Evolutionary conservation across 1,140 invertebrate genomes (phyloP).

Genomic region (Homarus americanus): DNA sequence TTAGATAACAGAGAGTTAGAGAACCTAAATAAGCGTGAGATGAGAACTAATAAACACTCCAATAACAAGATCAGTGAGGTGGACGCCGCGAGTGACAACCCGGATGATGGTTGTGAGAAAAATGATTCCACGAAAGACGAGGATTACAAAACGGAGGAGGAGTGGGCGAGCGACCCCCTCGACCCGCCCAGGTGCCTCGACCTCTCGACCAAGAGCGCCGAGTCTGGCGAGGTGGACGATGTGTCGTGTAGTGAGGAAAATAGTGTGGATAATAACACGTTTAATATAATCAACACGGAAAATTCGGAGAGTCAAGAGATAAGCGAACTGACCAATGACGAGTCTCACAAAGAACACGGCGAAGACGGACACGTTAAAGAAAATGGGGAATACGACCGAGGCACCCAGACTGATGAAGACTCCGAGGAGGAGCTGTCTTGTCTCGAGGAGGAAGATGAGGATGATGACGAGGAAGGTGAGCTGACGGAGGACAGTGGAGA

Average conservation of each 20-base stretch:
- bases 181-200: background rate
- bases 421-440: conserved; percentile 41
- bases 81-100: background rate
- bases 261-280: conserved; percentile 69
- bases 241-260: conserved; percentile 60
- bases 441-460: conserved; percentile 47
- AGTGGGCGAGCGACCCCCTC: conserved; percentile 7
- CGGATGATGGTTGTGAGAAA: conserved; percentile 31
- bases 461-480: conserved; percentile 13
- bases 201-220: background rate
- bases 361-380: conserved; percentile 28
- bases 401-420: conserved; percentile 33
- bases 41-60: conserved; percentile 5
- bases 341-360: conserved; percentile 31
- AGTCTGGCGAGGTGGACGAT: conserved; percentile 30
- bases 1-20: conserved; percentile 46
- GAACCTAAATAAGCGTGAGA: background rate
- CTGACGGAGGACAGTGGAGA: conserved; percentile 29
- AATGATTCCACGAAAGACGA: conserved; percentile 51
- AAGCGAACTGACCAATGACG: conserved; percentile 64
- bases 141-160: conserved; percentile 2
- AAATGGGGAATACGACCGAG: conserved; percentile 8
- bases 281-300: conserved; percentile 66
- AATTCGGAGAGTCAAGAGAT: conserved; percentile 68
- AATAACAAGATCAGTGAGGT: conserved; percentile 13